A percentile compares a stretch with the other conserved stretches of the same genome.
phyloP scores from a whole-genome alignment of 2,113 vertebrate species.

The Coracopsis vasa region DNA sequence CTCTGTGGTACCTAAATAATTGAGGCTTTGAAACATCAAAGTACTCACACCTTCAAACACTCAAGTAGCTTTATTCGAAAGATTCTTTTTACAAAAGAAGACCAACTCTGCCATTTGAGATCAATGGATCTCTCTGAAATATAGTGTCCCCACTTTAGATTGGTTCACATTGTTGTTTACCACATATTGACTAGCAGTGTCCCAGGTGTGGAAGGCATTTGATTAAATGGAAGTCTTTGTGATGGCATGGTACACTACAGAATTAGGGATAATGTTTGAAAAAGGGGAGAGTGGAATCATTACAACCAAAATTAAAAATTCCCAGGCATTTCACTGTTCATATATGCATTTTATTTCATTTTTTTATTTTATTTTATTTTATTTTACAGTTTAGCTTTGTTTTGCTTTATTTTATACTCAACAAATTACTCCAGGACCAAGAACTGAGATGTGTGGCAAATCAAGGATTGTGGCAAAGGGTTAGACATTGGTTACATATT shows the following conservation, averaged over 20 bases:
- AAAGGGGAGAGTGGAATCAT: neutral
- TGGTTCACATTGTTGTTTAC: slow-evolving; percentile 67
- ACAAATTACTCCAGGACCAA: neutral
- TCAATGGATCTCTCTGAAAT: slow-evolving; percentile 68
- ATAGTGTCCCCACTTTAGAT: slow-evolving; percentile 25
- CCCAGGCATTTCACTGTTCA: neutral
- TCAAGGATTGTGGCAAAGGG: neutral
- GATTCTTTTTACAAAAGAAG: slow-evolving; percentile 66
- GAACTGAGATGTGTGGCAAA: neutral
- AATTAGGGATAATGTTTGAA: slow-evolving; percentile 21
- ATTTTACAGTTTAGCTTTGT: neutral
- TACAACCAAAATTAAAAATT: neutral
- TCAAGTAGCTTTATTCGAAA: slow-evolving; percentile 76
- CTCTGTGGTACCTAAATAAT: slow-evolving; percentile 77
- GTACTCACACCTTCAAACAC: slow-evolving; percentile 75
- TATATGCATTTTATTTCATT: neutral
- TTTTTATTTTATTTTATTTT: neutral
- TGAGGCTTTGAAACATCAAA: slow-evolving; percentile 81
- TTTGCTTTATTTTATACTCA: neutral
- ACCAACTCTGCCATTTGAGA: slow-evolving; percentile 72
- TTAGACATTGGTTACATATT: neutral
- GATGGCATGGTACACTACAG: neutral
- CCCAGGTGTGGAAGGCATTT: slow-evolving; percentile 49
- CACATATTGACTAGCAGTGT: slow-evolving; percentile 53
- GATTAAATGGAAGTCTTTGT: slow-evolving; percentile 56